Base-by-base conservation (phyloP, 2,888 invertebrate genomes). In the Lissonota sp. region DNA sequence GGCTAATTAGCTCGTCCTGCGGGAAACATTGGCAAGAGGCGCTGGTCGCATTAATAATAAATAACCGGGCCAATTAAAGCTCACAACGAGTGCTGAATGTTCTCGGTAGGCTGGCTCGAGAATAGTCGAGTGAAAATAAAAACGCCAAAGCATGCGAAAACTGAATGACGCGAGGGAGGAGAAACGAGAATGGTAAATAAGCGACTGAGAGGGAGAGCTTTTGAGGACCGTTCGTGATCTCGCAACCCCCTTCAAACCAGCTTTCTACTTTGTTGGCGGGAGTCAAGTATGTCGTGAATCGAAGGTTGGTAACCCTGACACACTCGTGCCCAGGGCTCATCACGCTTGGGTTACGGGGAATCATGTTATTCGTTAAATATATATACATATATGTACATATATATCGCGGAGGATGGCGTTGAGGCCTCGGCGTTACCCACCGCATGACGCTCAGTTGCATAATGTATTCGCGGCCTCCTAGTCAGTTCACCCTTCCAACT, bases 221-320 rank as follows among this genome's bases (percentile, higher is more conserved):
- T 26, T 26, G 26, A 26, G 26, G 26, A 26, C 26, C 26, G 26
- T 26, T 26, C 26, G 26, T 26, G 26, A 26, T 26, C 26, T 26
- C 26, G 26, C 26, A 26, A 26, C 26, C 26, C 26, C 26, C 26
- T 26, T 26, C 26, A 26, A 26, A 26, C 26, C 26, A 26, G 26
- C 26, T 26, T 26, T 26, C n/a, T 26, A 26, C 26, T 12, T 53
- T 40, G 53, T 53, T 16, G 74, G 46, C 51, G 51, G 46, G 67
- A 46, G 57, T 67, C 60, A 63, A 73, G 72, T 70, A 58, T 51
- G 60, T 70, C 40, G 71, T 40, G 73, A 63, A 70, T 62, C 60
- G 67, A 74, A 77, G 84, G 84, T 84, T 87, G 85, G 84, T 89
- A 91, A 91, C 91, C 91, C 91, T 91, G 90, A 91, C 90, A 91